Evolutionary conservation across 2,113 vertebrate species (phyloP).

Genomic region (Ranitomeya imitator): DNA sequence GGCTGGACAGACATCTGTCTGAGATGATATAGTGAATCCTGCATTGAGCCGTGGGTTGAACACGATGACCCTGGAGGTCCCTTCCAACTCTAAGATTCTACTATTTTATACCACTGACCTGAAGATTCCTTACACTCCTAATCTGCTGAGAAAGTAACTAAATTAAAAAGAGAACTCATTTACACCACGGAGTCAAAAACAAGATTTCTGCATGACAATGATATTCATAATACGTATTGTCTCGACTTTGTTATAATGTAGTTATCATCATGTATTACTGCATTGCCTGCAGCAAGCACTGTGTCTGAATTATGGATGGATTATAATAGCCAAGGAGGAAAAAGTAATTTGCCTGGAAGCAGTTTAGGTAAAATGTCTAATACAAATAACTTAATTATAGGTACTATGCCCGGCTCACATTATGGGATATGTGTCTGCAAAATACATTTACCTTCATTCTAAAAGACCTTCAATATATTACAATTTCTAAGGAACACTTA

Average conservation of each 20-base stretch:
- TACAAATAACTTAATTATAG: constrained; percentile 53
- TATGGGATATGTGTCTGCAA: neutral
- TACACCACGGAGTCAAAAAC: neutral
- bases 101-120: neutral
- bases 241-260: constrained; percentile 35
- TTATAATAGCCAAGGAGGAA: constrained; percentile 36
- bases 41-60: no score
- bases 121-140: neutral
- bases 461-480: neutral
- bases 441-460: neutral
- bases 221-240: constrained; percentile 15
- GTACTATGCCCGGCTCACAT: neutral
- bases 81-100: no score
- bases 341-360: constrained; percentile 52
- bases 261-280: constrained; percentile 26
- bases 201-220: constrained; percentile 17
- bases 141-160: neutral
- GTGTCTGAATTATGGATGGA: constrained; percentile 49
- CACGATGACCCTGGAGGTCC: no score
- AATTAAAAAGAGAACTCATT: constrained; percentile 9
- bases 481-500: neutral
- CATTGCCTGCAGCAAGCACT: constrained; percentile 38
- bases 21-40: no score
- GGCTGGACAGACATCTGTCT: no score
- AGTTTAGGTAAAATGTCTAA: constrained; percentile 44